Evolutionary conservation across 1,140 invertebrate genomes (phyloP), one percentile per base, ranked within the genome.

Genomic region (Drosophila repleta): DNA sequence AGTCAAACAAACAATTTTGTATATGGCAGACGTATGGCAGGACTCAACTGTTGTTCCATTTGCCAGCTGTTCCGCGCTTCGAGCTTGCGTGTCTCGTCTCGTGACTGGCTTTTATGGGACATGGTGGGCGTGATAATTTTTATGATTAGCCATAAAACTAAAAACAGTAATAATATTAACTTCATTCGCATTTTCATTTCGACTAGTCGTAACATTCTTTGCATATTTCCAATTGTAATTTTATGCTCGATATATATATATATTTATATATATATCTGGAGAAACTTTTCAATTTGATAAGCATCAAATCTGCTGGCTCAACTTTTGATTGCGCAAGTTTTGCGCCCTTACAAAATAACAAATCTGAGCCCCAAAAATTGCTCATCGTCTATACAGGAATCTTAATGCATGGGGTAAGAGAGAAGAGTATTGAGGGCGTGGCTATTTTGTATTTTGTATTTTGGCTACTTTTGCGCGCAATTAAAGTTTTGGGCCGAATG

Each of bases 131-230:
- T 88, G 83, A 88, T 88, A 88, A 88, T 88, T 88, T 88, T 88
- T 88, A 88, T 88, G 76, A 79, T 89, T 83, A 77, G 76, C 84
- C 76, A 89, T 88, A 89, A 88, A 88, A 88, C 84, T 88, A 88
- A 88, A 75, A 88, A 82, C 82, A 88, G 83, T 87, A 89, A 89
- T 88, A 88, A 83, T 88, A 88, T 88, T 88, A 89, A 88, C 76
- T 89, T 88, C 74, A 83, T 88, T 88, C 88, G 74, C 81, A 77
- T 74, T 76, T 43, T 29, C 69, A 43, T 67, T 45, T 24, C 8
- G 13, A 18, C 24, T 32, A 15, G 6, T 15, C n/a, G 48, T 41
- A 41, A 56, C 21, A 39, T 69, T 67, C 70, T 80, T 85, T 85
- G 76, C 81, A 84, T 84, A 84, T 84, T 79, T 79, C 76, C 57